Percentiles rank a stretch among this genome's conserved stretches.
phyloP scores from a whole-genome alignment of 2,888 invertebrate genomes.

The Dicyrtoma fusca region DNA sequence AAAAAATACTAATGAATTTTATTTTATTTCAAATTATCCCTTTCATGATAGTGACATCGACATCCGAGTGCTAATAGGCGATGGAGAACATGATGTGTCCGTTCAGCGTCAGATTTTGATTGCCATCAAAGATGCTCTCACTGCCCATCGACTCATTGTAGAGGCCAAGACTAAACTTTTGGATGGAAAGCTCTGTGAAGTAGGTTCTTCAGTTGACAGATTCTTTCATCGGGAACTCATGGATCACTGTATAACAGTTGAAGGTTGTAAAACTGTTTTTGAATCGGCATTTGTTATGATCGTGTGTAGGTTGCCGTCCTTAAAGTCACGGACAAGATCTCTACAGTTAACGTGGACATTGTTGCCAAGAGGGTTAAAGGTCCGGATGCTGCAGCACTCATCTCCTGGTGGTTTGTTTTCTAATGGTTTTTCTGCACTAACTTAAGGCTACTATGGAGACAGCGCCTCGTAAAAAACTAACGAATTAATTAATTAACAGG shows the following conservation, averaged over 20 bases:
- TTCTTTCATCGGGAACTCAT: too few species aligned
- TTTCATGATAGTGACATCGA: slow-evolving; percentile 6
- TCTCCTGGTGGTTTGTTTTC: neutral
- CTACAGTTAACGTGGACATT: neutral
- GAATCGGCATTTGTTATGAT: neutral
- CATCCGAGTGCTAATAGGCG: neutral
- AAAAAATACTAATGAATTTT: too few species aligned
- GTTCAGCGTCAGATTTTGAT: neutral
- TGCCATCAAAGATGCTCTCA: neutral
- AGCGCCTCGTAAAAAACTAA: too few species aligned
- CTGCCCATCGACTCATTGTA: too few species aligned
- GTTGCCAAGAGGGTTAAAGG: neutral
- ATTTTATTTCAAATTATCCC: neutral
- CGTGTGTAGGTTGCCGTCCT: neutral
- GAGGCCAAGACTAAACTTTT: too few species aligned
- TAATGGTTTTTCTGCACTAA: too few species aligned
- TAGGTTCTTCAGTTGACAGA: too few species aligned
- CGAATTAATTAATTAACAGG: too few species aligned
- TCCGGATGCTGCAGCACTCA: neutral
- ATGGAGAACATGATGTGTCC: neutral
- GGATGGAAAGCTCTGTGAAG: too few species aligned
- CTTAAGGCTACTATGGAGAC: too few species aligned
- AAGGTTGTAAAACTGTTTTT: neutral
- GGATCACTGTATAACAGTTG: too few species aligned
- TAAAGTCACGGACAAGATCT: neutral